A percentile compares a stretch with the other conserved stretches of the same genome.
Evolutionary conservation across 2,113 vertebrate genomes (phyloP).

Genomic region (Melierax canorus): DNA sequence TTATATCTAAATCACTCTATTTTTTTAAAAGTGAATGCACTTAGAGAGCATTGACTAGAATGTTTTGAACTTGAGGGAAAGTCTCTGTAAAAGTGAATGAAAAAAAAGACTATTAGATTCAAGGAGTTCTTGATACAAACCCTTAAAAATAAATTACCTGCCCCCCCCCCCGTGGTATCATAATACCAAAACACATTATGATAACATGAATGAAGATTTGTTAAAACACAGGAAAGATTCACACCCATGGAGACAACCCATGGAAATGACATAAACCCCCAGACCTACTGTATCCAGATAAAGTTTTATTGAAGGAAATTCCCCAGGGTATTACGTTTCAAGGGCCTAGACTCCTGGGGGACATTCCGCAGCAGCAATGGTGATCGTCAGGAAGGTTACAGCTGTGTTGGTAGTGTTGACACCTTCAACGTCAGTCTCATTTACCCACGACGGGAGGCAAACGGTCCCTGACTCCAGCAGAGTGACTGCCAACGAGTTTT

Average conservation of each 20-base stretch:
- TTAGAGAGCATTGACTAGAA: not conserved
- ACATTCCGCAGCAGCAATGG: not conserved
- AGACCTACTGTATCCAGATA: not conserved
- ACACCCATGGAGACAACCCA: not conserved
- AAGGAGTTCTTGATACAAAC: not conserved
- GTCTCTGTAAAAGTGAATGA: not conserved
- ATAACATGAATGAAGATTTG: not conserved
- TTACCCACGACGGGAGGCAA: not conserved
- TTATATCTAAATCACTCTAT: not conserved
- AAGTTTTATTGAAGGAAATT: not conserved
- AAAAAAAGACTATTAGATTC: not conserved
- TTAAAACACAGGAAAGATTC: not conserved
- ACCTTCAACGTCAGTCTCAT: not conserved
- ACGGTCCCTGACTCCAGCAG: not conserved
- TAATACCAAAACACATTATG: not conserved
- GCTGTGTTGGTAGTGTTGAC: not conserved
- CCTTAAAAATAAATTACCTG: not conserved
- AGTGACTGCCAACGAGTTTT: not conserved
- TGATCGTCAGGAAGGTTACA: not conserved
- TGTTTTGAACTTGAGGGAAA: not conserved
- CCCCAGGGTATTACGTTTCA: accelerated
- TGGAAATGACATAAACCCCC: not conserved
- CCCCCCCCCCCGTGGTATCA: no score
- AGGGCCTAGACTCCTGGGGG: not conserved
- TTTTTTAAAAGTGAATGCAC: not conserved